Evolutionary conservation across 2,113 vertebrate species (phyloP).

Genomic region (Parus major): DNA sequence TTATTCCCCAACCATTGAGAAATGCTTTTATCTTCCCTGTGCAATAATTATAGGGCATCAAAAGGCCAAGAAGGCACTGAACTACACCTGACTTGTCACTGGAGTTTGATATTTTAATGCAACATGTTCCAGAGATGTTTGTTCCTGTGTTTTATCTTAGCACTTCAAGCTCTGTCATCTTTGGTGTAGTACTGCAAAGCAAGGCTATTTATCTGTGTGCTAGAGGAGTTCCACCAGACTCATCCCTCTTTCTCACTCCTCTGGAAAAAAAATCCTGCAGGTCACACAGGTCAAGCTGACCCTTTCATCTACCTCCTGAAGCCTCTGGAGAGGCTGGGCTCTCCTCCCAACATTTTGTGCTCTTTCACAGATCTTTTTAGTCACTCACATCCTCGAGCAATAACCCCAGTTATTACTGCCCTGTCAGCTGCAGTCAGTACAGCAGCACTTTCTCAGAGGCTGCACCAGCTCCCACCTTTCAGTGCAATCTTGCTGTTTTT

Average conservation of each 20-base stretch:
- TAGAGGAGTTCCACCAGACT: neutral
- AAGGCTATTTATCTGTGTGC: neutral
- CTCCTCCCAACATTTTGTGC: neutral
- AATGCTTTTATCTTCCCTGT: slow-evolving; percentile 59
- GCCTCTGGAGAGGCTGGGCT: neutral
- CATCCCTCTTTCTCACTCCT: neutral
- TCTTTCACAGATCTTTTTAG: neutral
- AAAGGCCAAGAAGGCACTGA: slow-evolving; percentile 31
- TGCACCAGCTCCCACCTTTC: neutral
- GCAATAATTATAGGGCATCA: slow-evolving; percentile 47
- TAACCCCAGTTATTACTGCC: neutral
- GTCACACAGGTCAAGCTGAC: neutral
- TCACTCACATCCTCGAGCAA: neutral
- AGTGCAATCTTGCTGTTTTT: neutral
- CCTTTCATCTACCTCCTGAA: neutral
- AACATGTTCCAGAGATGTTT: neutral
- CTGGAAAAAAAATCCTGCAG: neutral
- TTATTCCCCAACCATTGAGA: slow-evolving; percentile 13
- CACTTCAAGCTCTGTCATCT: neutral
- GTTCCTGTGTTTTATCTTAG: slow-evolving; percentile 38
- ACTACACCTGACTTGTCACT: slow-evolving; percentile 9
- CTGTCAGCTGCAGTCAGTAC: neutral
- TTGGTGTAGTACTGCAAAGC: neutral
- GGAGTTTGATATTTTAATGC: slow-evolving; percentile 57
- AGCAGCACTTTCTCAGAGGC: neutral